phyloP scores from a whole-genome alignment of 2,888 invertebrate genomes.

The Aspidiotus rigidus region DNA sequence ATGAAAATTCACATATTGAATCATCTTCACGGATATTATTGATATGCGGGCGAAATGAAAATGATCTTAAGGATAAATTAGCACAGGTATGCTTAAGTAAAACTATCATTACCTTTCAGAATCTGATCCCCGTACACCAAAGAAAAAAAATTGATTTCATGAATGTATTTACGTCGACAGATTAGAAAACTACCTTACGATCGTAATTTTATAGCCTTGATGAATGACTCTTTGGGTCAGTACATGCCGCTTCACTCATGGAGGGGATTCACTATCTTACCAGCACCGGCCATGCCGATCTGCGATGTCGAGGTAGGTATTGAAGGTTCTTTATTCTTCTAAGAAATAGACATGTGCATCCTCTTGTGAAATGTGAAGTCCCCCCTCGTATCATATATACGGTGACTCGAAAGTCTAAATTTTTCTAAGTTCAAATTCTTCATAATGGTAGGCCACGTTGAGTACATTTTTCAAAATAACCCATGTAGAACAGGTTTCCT shows the following conservation, averaged over 20 bases:
- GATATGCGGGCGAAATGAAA: constrained; percentile 36
- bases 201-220: constrained; percentile 36
- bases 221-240: constrained; percentile 34
- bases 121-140: no score
- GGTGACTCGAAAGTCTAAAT: no score
- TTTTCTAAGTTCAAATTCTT: no score
- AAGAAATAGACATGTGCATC: no score
- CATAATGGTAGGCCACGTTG: no score
- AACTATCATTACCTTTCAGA: background rate
- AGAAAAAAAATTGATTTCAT: background rate
- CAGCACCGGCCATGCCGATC: background rate
- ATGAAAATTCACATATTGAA: background rate
- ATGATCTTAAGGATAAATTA: constrained; percentile 22
- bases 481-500: no score
- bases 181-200: constrained; percentile 33
- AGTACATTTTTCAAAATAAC: no score
- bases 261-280: constrained; percentile 29
- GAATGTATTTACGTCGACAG: constrained; percentile 6
- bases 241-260: constrained; percentile 29
- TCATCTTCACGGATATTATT: constrained; percentile 38
- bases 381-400: no score
- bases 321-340: no score
- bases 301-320: background rate
- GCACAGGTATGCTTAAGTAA: constrained; percentile 30
- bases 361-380: no score